Base-by-base conservation (phyloP, 2,113 vertebrate genomes). In the Apistogramma diplotaenia region DNA sequence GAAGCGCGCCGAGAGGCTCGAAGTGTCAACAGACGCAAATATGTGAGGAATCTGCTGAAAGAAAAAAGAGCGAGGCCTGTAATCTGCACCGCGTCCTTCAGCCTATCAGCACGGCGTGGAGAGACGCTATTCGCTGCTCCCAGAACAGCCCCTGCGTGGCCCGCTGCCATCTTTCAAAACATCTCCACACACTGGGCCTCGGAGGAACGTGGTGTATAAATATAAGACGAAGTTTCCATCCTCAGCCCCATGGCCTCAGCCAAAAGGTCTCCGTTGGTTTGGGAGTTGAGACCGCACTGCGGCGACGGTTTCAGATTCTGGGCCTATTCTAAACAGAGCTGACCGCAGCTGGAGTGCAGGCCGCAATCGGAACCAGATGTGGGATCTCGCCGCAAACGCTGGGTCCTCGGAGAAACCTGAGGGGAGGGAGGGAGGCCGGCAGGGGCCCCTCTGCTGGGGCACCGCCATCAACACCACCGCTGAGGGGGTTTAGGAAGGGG, bases 291-390 rank as follows among this genome's bases (percentile, higher is more conserved):
- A 95, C 95, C 94, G 81, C 96, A 94, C 11, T 70, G 93, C 71
- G 93, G 95, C 92, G 84, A 89, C 81, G 92, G 88, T 94, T 96
- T 95, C 93, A 93, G 89, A 91, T 94, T 96, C 93, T 93, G 93
- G 79, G 90, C 93, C 92, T 92, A 90, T 94, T 94, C 93, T 94
- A 95, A 96, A 95, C 90, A 94, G 84, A 94, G 86, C 72, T 77
- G 93, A 95, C 95, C 95, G 85, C 95, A 96, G 86, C 90, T 93
- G 92, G 92, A 95, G 94, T 76, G 92, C 1, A 90, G 81, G 85
- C 92, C 94, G 77, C 93, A 95, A 96, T 92, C 93, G 82, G 93
- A 97, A 96, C 95, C 94, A 96, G 91, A 96, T 96, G 95, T 94
- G 89, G 85, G 87, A 91, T 72, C 74, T 81, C 25, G 85, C 95